These are phyloP conservation scores for Misgurnus anguillicaudatus DNA, from an alignment of 2,113 vertebrate species.

Conservation along the genomic window DNA sequence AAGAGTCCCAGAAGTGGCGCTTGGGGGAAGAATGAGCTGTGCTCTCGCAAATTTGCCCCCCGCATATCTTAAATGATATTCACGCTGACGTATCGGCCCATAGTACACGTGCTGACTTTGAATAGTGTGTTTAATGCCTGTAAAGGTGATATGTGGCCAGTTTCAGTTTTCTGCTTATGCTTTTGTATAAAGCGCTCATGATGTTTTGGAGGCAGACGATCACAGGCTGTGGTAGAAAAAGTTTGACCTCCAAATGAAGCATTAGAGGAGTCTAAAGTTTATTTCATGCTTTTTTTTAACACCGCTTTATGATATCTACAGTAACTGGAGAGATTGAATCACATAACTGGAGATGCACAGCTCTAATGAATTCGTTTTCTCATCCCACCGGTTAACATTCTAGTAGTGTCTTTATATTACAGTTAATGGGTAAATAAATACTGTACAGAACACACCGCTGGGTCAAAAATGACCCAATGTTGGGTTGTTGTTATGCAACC, in stretches of 20 bases:
- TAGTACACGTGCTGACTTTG: background rate
- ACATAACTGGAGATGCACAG: slow-evolving; percentile 13
- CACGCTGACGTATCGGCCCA: background rate
- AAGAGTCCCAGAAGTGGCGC: slow-evolving; percentile 98
- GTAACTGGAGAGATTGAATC: slow-evolving; percentile 14
- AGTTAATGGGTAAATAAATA: slow-evolving; percentile 22
- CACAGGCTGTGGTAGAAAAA: slow-evolving; percentile 21
- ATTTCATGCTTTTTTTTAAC: background rate
- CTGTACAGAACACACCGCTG: too few relatives aligned
- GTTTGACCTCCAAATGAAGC: background rate
- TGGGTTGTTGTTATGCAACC: too few relatives aligned
- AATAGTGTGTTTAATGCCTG: background rate
- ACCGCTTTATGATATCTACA: background rate
- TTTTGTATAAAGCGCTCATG: slow-evolving; percentile 22
- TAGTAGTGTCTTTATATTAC: slow-evolving; percentile 74
- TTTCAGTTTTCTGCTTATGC: slow-evolving; percentile 24
- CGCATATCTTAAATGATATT: slow-evolving; percentile 5
- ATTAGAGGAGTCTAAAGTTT: background rate
- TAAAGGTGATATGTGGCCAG: background rate
- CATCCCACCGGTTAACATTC: slow-evolving; percentile 50
- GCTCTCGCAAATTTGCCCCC: background rate
- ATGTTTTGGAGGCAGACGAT: slow-evolving; percentile 1
- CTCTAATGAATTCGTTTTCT: slow-evolving; percentile 51
- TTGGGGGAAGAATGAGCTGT: slow-evolving; percentile 58
- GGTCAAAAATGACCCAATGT: too few relatives aligned